phyloP scores from a whole-genome alignment of 2,888 invertebrate genomes.

The Eupelmus urozonus region DNA sequence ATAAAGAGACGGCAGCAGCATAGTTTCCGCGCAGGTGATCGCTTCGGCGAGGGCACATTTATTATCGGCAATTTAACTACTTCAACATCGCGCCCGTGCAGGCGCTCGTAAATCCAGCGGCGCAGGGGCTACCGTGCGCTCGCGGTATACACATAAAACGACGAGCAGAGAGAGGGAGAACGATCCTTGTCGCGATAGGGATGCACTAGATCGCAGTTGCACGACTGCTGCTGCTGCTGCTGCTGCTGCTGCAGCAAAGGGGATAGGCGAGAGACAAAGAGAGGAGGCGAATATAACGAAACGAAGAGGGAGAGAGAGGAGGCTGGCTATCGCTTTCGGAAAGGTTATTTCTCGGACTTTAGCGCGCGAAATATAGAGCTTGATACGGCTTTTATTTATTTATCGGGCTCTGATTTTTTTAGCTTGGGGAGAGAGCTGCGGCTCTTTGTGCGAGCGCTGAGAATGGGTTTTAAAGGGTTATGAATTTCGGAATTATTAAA shows the following conservation, averaged over 20 bases:
- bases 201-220: slow-evolving; percentile 69
- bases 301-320: slow-evolving; percentile 33
- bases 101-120: slow-evolving; percentile 64
- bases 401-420: slow-evolving; percentile 42
- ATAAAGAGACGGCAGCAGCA: slow-evolving; percentile 2
- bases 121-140: neutral
- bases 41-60: slow-evolving; percentile 66
- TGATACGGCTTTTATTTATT: slow-evolving; percentile 50
- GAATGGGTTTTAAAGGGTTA: slow-evolving; percentile 41
- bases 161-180: slow-evolving; percentile 64
- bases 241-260: neutral
- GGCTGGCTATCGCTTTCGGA: slow-evolving; percentile 15
- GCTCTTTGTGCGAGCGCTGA: neutral
- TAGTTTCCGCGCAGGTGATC: slow-evolving; percentile 54
- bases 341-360: slow-evolving; percentile 35
- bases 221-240: slow-evolving; percentile 30
- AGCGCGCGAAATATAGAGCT: slow-evolving; percentile 35
- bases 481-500: slow-evolving; percentile 48
- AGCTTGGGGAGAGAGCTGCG: neutral
- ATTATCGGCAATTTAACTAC: slow-evolving; percentile 75
- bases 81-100: slow-evolving; percentile 69
- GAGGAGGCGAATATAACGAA: neutral
- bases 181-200: slow-evolving; percentile 75
- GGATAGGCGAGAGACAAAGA: slow-evolving; percentile 28
- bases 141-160: neutral